Evolutionary conservation across 2,797 vertebrate species (phyloP), one percentile per base, ranked within the genome.

Genomic region (Poeciliopsis turneri): DNA sequence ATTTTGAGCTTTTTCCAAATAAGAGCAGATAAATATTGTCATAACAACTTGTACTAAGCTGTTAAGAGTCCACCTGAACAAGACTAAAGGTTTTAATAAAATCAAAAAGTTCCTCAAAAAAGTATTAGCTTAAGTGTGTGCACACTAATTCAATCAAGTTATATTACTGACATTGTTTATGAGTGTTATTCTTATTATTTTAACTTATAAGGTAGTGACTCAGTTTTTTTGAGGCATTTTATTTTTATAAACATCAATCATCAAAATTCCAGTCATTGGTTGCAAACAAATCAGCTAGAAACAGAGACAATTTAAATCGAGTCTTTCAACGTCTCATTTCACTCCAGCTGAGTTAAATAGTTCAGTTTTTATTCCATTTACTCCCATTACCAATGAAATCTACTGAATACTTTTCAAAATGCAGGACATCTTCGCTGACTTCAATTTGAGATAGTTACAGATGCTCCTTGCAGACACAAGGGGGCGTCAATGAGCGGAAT

Each of bases 401-500:
- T 4, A 15, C 36, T 66, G 8, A 66, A 66, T 12, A 66, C 3
- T 39, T 9, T 66, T 33, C 64, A 66, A 66, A 66, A 51, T 20
- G 23, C 64, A 45, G 11, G 39, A n/a, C 39, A 69, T 16, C 36
- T 41, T 39, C 39, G 20, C 20, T 51, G 23, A n/a, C 66, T 43
- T 43, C 33, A 66, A 36, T 8, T 11, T 41, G 64, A 33, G 9
- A 47, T 1, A 0, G 4, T 9, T 88, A 88, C 28, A 91, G 78
- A 82, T 82, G 30, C 3, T 0, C 0, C 0, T 4, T 13, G 6
- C 28, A 0, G 25, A 88, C 93, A 92, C 83, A 1, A 20, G 87
- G 91, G 15, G 92, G 88, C 91, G 81, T 80, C 47, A 73, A 9
- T 10, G 78, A 84, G 82, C 55, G 25, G 1, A 1, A 2, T 28